Conservation (phyloP, 2,113 vertebrate genomes). For the Phoenicopterus ruber region DNA sequence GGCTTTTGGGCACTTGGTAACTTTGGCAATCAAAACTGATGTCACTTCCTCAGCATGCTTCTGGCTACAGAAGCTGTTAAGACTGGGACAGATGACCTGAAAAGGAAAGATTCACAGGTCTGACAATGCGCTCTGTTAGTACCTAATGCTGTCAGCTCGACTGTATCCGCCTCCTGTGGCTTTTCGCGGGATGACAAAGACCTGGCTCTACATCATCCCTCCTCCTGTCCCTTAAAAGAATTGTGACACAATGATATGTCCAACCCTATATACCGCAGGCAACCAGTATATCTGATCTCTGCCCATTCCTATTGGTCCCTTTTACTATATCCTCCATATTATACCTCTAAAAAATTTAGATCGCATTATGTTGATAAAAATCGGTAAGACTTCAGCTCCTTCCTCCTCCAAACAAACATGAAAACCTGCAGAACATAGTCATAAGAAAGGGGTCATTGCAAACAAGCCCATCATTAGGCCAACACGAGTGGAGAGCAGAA, state of each 20-base stretch:
- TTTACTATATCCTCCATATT: not conserved
- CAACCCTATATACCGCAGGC: not conserved
- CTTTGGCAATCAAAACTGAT: not conserved
- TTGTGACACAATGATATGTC: not conserved
- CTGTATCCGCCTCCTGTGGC: not conserved
- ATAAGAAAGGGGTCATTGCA: not conserved
- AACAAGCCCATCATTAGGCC: not conserved
- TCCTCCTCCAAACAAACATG: not conserved
- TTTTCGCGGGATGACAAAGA: not conserved
- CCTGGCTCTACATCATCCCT: not conserved
- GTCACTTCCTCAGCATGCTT: not conserved
- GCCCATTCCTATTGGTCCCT: not conserved
- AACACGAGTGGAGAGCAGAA: not conserved
- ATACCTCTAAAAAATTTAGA: not conserved
- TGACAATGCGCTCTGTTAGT: not conserved
- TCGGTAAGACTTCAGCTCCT: not conserved
- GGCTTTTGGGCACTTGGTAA: not conserved
- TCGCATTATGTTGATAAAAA: not conserved
- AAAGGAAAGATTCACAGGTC: not conserved
- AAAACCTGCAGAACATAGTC: not conserved
- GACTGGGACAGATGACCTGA: not conserved
- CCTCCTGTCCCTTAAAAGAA: not conserved
- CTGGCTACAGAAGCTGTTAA: not conserved
- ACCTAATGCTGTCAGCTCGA: not conserved
- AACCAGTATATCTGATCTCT: not conserved